Conservation (phyloP, 2,113 vertebrate genomes). For the Sterrhoptilus dennistouni region DNA sequence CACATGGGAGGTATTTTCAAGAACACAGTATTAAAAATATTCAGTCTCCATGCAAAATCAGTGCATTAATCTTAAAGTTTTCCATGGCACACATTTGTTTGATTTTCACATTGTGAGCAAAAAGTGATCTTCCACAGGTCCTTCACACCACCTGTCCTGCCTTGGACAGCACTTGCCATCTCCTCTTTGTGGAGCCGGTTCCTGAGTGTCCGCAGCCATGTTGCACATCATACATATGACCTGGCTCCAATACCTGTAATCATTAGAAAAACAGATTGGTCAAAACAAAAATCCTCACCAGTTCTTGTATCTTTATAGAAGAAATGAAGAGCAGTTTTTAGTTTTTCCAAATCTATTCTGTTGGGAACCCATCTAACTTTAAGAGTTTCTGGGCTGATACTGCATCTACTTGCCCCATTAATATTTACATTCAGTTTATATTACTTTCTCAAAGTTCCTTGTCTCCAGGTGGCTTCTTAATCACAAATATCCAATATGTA, state of each 20-base stretch:
- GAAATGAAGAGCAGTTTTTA: neutral
- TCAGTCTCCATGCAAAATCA: neutral
- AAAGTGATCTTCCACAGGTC: slow-evolving; percentile 76
- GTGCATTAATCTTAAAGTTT: slow-evolving; percentile 44
- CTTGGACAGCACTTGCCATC: slow-evolving; percentile 63
- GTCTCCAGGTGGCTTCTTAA: neutral
- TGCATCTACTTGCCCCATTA: neutral
- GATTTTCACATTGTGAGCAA: slow-evolving; percentile 67
- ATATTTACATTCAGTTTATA: neutral
- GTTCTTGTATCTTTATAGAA: neutral
- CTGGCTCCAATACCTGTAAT: slow-evolving; percentile 71
- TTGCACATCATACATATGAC: slow-evolving; percentile 79
- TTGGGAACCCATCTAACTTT: neutral
- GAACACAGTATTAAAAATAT: slow-evolving; percentile 52
- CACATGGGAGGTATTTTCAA: slow-evolving; percentile 56
- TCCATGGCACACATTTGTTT: slow-evolving; percentile 80
- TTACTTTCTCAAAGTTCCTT: neutral
- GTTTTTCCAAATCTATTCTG: neutral
- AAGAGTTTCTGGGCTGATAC: neutral
- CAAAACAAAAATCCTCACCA: neutral
- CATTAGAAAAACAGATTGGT: neutral
- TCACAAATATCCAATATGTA: neutral
- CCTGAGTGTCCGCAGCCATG: slow-evolving; percentile 75
- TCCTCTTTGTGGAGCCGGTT: slow-evolving; percentile 60
- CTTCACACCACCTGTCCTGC: slow-evolving; percentile 64